Conservation (phyloP, 1,140 invertebrate species). For the Ceratitis capitata region DNA sequence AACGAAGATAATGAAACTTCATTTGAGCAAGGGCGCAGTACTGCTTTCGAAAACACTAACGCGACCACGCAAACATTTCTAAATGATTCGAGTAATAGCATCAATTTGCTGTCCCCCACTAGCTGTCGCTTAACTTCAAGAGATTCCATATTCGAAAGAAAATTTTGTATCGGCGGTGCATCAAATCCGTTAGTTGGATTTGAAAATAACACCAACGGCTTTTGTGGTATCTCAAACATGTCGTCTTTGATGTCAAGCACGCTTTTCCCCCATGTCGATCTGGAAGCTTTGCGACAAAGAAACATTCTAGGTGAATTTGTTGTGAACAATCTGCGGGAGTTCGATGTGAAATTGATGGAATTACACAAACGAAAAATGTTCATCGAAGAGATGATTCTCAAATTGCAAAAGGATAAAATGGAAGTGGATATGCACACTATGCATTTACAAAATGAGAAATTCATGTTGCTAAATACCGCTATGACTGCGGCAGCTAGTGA, state of each 20-base stretch:
- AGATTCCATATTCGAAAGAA: neutral
- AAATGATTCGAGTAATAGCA: neutral
- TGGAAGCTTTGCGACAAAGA: constrained; percentile 39
- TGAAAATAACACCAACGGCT: neutral
- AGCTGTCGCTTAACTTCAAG: neutral
- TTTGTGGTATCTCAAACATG: neutral
- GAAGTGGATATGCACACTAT: constrained; percentile 52
- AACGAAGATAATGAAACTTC: neutral
- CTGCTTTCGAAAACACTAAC: neutral
- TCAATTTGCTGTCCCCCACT: neutral
- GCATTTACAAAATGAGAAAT: constrained; percentile 58
- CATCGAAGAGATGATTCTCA: constrained; percentile 61
- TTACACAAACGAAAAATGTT: constrained; percentile 56
- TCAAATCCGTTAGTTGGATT: neutral
- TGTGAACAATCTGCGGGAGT: constrained; percentile 52
- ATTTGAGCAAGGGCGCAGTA: neutral
- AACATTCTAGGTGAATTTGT: constrained; percentile 44
- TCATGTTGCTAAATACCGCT: constrained; percentile 51
- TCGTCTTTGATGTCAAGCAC: constrained; percentile 20
- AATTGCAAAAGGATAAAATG: constrained; percentile 60
- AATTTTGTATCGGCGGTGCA: neutral
- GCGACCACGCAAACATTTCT: neutral
- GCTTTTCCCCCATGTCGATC: constrained; percentile 39
- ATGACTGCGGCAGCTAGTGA: neutral
- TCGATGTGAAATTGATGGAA: constrained; percentile 57